Evolutionary conservation across 2,888 invertebrate species (phyloP).

Genomic region (Didymodactylos carnosus): DNA sequence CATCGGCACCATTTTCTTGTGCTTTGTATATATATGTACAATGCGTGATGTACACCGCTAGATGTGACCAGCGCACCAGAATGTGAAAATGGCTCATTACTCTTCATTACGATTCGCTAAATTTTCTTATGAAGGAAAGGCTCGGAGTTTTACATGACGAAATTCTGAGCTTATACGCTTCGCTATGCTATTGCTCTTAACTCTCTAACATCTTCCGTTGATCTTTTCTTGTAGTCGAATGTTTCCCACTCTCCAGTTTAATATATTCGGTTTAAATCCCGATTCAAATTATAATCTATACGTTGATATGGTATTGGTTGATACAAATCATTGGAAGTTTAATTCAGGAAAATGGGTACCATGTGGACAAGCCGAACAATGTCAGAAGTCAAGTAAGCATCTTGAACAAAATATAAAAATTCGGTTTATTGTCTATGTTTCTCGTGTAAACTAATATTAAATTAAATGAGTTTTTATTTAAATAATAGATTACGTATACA

Average conservation of each 20-base stretch:
- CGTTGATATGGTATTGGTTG: slow-evolving; percentile 35
- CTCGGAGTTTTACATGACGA: too few relatives aligned
- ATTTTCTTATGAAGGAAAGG: too few relatives aligned
- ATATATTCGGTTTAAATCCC: slow-evolving; percentile 33
- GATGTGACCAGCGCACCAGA: too few relatives aligned
- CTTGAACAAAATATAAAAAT: neutral
- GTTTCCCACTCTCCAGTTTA: slow-evolving; percentile 37
- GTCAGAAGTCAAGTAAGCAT: neutral
- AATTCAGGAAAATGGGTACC: slow-evolving; percentile 31
- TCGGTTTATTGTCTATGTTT: too few relatives aligned
- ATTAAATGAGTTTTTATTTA: neutral
- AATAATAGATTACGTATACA: slow-evolving; percentile 3
- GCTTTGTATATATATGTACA: too few relatives aligned
- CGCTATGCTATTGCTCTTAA: too few relatives aligned
- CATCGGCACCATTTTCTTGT: too few relatives aligned
- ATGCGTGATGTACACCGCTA: too few relatives aligned
- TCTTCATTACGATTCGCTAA: too few relatives aligned
- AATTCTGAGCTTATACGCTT: too few relatives aligned
- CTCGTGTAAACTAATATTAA: neutral
- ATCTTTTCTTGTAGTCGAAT: slow-evolving; percentile 35
- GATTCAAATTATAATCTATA: slow-evolving; percentile 33
- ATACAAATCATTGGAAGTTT: slow-evolving; percentile 33
- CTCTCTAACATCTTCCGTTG: too few relatives aligned
- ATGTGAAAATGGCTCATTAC: too few relatives aligned
- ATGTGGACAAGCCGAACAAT: slow-evolving; percentile 23